Conservation (phyloP, 2,888 invertebrate species). For the Toxonevra muliebris region DNA sequence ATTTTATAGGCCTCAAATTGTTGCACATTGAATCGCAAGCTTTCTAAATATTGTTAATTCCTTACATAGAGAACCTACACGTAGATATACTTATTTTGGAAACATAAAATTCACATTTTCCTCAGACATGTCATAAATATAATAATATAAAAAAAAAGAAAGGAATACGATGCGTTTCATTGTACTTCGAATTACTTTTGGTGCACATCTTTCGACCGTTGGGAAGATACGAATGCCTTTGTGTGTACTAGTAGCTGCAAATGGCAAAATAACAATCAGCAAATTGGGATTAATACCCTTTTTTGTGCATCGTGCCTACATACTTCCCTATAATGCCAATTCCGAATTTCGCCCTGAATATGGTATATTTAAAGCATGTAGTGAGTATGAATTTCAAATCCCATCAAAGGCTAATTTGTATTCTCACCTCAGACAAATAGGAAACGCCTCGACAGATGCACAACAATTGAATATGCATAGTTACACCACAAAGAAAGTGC, state of each 20-base stretch:
- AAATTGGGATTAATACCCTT: constrained; percentile 37
- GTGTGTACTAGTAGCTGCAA: background rate
- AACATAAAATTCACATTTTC: too few species aligned
- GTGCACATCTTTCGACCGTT: too few species aligned
- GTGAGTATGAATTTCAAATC: constrained; percentile 24
- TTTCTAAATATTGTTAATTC: too few species aligned
- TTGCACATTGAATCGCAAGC: too few species aligned
- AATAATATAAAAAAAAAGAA: too few species aligned
- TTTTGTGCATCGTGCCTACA: constrained; percentile 12
- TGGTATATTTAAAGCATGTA: constrained; percentile 3
- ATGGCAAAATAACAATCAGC: constrained; percentile 12
- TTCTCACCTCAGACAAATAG: constrained; percentile 44
- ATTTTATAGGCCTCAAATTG: too few species aligned
- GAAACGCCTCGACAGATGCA: constrained; percentile 33
- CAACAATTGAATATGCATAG: too few species aligned
- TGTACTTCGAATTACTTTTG: too few species aligned
- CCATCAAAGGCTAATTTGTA: constrained; percentile 44
- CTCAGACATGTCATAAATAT: too few species aligned
- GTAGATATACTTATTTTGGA: too few species aligned
- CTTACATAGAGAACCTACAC: too few species aligned
- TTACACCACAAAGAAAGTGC: constrained; percentile 17
- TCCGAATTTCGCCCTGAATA: background rate
- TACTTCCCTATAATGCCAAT: background rate
- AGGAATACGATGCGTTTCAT: too few species aligned
- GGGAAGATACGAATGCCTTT: background rate